A percentile compares a stretch with the other conserved stretches of the same genome.
Evolutionary conservation across 2,888 invertebrate species (phyloP).

Genomic region (Lithophane leautieri): DNA sequence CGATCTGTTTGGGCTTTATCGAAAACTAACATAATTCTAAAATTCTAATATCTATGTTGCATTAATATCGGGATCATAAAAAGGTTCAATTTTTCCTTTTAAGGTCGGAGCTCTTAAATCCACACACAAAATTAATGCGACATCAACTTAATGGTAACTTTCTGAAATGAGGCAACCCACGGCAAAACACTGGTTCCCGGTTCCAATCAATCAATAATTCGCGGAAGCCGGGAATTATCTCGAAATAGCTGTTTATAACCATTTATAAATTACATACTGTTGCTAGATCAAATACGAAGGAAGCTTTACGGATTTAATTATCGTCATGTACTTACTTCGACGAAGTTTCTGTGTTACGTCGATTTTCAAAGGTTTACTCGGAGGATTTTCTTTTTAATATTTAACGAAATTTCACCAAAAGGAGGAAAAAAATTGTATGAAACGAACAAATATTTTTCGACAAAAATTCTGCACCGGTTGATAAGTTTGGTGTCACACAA

Average conservation of each 20-base stretch:
- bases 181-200: slow-evolving; percentile 43
- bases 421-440: neutral
- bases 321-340: slow-evolving; percentile 12
- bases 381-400: neutral
- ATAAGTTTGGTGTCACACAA: neutral
- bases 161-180: slow-evolving; percentile 35
- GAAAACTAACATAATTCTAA: too few species aligned
- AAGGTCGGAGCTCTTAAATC: too few species aligned
- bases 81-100: too few species aligned
- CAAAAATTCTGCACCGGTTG: neutral
- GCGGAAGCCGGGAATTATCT: slow-evolving; percentile 64
- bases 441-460: neutral
- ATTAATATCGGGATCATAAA: too few species aligned
- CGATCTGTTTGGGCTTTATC: too few species aligned
- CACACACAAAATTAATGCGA: neutral
- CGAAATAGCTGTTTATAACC: slow-evolving; percentile 66
- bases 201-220: slow-evolving; percentile 68
- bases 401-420: too few species aligned
- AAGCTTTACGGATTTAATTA: slow-evolving; percentile 57
- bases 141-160: slow-evolving; percentile 10
- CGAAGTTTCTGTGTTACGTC: slow-evolving; percentile 10
- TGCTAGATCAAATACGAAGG: slow-evolving; percentile 63
- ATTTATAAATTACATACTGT: slow-evolving; percentile 66
- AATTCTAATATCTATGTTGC: too few species aligned
- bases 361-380: slow-evolving; percentile 9